Evolutionary conservation across 64 coral and sea anemone species (phyloP), one percentile per base, ranked within the genome.

Genomic region (Montipora sp.): DNA sequence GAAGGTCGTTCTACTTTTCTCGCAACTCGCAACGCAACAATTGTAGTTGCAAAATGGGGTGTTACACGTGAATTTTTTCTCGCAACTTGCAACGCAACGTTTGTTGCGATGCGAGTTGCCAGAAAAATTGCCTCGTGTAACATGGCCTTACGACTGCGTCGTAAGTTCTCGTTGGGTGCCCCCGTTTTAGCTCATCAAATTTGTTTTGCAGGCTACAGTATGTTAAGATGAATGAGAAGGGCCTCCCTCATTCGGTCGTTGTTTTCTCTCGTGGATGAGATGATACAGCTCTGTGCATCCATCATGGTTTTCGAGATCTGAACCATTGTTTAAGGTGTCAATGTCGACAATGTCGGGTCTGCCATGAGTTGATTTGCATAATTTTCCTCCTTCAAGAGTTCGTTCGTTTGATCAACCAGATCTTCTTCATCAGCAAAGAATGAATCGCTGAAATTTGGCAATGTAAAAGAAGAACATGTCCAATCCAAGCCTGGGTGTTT

Each of bases 201-300:
- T 36, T 79, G 19, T 79, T 79, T 3, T 79, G 77, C 8, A 46
- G 15, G 77, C n/a, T 79, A 36, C 45, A 36, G 21, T 48, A 36
- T 79, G 77, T 79, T 79, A 7, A 79, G 77, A 79, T 79, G 49
- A 5, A 44, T 79, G 77, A 79, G 12, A 46, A 79, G 43, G 2
- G 49, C 44, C 43, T 79, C 77, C 36, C 36, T 36, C 36, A 79
- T 46, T 36, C 8, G 44, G 43, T 46, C 45, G 43, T 51, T 51
- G 6, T 79, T 79, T 79, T 79, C 77, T 79, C 15, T 79, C 19
- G 14, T 79, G 10, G 7, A 79, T 79, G 43, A 79, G 66, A 69
- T 69, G 16, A 69, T 69, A 69, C 66, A 69, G 66, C 59, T 69
- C 10, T 13, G 66, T 69, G 16, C 66, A 69, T 21, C 20, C 66